phyloP scores from a whole-genome alignment of 2,888 invertebrate genomes.

The Lasius platythorax region DNA sequence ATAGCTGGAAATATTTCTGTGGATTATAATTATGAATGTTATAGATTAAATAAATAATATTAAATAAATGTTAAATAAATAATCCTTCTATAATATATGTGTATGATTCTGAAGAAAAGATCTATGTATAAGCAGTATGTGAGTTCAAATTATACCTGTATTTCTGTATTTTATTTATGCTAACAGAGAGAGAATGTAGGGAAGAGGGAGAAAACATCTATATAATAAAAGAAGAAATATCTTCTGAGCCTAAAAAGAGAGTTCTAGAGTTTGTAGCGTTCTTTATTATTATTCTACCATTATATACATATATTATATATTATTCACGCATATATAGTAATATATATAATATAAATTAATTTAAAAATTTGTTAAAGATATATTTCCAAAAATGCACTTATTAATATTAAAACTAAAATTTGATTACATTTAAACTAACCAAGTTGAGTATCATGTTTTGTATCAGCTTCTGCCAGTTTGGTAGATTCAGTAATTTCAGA shows the following conservation, averaged over 20 bases:
- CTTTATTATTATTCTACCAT: not conserved
- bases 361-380: not conserved
- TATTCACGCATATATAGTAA: not conserved
- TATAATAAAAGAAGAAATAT: not conserved
- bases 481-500: conserved; percentile 2
- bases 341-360: not conserved
- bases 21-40: not conserved
- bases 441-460: not conserved
- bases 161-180: not conserved
- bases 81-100: not conserved
- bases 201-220: not conserved
- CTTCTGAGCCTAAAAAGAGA: not conserved
- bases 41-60: not conserved
- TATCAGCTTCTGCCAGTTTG: not conserved
- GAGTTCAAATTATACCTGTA: not conserved
- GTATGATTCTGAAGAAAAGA: not conserved
- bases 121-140: no score
- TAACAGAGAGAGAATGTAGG: not conserved
- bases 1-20: not conserved
- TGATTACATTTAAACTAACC: not conserved
- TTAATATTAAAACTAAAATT: not conserved
- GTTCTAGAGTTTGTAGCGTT: not conserved
- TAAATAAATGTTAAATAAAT: not conserved
- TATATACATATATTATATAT: no score
- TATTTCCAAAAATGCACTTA: not conserved